A percentile compares a stretch with the other conserved stretches of the same genome.
Conservation (phyloP, 1,140 invertebrate species). For the Notospermus geniculatus region DNA sequence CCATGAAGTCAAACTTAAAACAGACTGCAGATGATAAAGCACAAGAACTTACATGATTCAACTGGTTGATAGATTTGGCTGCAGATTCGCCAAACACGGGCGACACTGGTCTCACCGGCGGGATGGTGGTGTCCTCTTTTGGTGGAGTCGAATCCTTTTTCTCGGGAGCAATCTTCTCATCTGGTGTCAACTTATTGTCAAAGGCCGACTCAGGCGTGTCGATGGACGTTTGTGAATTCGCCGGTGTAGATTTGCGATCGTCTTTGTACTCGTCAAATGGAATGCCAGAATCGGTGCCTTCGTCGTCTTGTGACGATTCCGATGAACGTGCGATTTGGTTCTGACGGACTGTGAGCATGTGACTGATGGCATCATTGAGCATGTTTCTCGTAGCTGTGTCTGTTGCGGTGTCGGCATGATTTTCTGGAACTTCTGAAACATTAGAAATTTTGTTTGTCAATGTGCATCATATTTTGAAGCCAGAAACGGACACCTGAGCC, state of each 20-base stretch:
- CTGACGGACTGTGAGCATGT: conserved; percentile 40
- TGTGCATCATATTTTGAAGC: too few species aligned
- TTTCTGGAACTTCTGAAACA: conserved; percentile 18
- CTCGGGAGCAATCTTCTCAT: too few species aligned
- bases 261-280: not conserved
- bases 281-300: not conserved
- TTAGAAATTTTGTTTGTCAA: too few species aligned
- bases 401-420: conserved; percentile 16
- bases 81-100: conserved; percentile 1
- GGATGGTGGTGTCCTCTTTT: not conserved
- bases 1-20: too few species aligned
- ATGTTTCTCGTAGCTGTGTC: conserved; percentile 32
- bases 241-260: conserved; percentile 7
- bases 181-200: too few species aligned
- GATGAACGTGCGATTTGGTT: conserved; percentile 13
- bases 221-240: conserved; percentile 1
- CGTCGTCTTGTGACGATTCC: not conserved
- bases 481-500: too few species aligned
- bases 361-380: conserved; percentile 43
- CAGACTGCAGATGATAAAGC: too few species aligned
- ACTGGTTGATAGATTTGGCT: too few species aligned
- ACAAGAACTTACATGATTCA: too few species aligned
- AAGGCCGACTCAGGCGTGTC: not conserved
- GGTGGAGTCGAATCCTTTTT: too few species aligned
- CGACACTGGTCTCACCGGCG: conserved; percentile 8